These are phyloP conservation scores for Nylanderia fulva DNA, from an alignment of 1,140 invertebrate genomes.

Conservation along the genomic window DNA sequence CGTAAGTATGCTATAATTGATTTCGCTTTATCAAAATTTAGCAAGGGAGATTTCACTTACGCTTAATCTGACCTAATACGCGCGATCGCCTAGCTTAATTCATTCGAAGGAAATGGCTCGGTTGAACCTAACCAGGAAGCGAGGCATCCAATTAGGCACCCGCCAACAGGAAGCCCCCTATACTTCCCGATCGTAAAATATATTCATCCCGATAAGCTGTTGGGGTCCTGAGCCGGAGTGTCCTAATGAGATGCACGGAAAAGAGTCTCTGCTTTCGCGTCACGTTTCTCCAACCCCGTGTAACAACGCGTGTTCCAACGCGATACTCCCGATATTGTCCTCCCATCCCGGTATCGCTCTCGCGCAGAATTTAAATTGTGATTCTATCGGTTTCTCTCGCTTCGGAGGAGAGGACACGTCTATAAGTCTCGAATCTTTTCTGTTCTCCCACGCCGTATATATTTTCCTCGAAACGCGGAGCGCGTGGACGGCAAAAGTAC, in stretches of 20 bases:
- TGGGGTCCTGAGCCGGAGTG: slow-evolving; percentile 61
- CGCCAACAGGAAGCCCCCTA: slow-evolving; percentile 69
- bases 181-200: slow-evolving; percentile 75
- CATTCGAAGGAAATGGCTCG: slow-evolving; percentile 18
- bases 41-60: too few relatives aligned
- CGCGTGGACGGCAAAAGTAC: neutral
- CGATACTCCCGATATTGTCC: slow-evolving; percentile 29
- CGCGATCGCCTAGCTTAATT: neutral
- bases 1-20: neutral
- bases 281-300: slow-evolving; percentile 72
- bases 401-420: neutral
- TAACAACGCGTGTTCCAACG: slow-evolving; percentile 53
- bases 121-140: slow-evolving; percentile 70
- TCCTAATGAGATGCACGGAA: slow-evolving; percentile 74
- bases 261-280: slow-evolving; percentile 75
- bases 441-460: neutral
- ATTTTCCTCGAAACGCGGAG: slow-evolving; percentile 25
- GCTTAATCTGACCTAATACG: neutral
- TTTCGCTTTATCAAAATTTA: slow-evolving; percentile 13
- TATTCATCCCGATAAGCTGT: slow-evolving; percentile 72
- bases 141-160: slow-evolving; percentile 72
- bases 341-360: too few relatives aligned
- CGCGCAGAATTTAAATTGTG: slow-evolving; percentile 58
- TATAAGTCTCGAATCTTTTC: neutral
- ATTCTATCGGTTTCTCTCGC: slow-evolving; percentile 54